phyloP scores from a whole-genome alignment of 2,888 invertebrate species.

The Acleris emargana region DNA sequence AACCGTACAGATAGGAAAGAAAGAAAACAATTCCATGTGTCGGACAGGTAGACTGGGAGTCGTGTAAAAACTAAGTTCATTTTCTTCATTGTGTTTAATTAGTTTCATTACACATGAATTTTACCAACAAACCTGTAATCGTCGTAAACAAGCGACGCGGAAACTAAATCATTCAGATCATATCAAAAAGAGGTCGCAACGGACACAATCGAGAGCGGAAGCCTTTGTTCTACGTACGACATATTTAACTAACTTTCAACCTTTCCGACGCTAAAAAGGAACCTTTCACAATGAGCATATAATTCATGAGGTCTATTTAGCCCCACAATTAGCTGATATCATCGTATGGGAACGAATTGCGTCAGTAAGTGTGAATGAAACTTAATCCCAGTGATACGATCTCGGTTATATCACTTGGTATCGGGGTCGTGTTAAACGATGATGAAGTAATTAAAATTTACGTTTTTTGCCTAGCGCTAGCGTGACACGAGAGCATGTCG shows the following conservation, averaged over 20 bases:
- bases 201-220: neutral
- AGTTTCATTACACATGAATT: too few relatives aligned
- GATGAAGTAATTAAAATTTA: slow-evolving; percentile 43
- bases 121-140: too few relatives aligned
- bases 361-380: slow-evolving; percentile 67
- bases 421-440: slow-evolving; percentile 41
- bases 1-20: too few relatives aligned
- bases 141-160: too few relatives aligned
- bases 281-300: slow-evolving; percentile 33
- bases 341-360: slow-evolving; percentile 63
- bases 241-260: slow-evolving; percentile 2
- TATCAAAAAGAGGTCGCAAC: too few relatives aligned
- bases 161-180: too few relatives aligned
- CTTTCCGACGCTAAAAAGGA: slow-evolving; percentile 16
- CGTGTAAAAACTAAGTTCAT: too few relatives aligned
- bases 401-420: slow-evolving; percentile 45
- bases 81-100: too few relatives aligned
- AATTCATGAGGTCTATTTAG: slow-evolving; percentile 36
- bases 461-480: slow-evolving; percentile 14
- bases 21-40: too few relatives aligned
- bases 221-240: neutral
- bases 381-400: slow-evolving; percentile 55
- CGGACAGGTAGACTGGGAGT: too few relatives aligned
- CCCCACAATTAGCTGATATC: slow-evolving; percentile 37
- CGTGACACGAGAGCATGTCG: slow-evolving; percentile 20